Evolutionary conservation across 1,140 invertebrate species (phyloP).

Genomic region (Lepidotrigona ventralis): DNA sequence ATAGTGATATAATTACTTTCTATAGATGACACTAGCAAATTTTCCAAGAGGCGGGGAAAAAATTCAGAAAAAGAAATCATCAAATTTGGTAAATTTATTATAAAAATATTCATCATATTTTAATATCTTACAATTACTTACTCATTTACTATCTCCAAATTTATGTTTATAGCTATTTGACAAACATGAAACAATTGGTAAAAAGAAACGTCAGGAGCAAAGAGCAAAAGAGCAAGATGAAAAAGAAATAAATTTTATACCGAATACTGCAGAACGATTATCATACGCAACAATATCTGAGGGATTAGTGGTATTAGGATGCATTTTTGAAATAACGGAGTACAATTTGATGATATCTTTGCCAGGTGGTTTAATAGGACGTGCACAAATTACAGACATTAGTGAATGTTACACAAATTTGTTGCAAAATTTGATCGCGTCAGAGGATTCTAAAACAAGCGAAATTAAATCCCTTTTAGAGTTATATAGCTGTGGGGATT

Average conservation of each 20-base stretch:
- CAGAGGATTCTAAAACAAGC: conserved; percentile 75
- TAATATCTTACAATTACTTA: not conserved
- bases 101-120: not conserved
- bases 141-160: not conserved
- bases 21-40: conserved; percentile 67
- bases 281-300: conserved; percentile 61
- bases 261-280: conserved; percentile 66
- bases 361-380: conserved; percentile 81
- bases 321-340: conserved; percentile 79
- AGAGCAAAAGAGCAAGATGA: conserved; percentile 26
- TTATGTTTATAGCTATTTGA: conserved; percentile 31
- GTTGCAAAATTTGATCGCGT: conserved; percentile 79
- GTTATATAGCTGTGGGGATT: conserved; percentile 83
- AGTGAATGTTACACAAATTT: conserved; percentile 82
- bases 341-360: conserved; percentile 82
- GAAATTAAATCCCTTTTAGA: conserved; percentile 79
- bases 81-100: conserved; percentile 52
- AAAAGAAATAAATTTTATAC: conserved; percentile 26
- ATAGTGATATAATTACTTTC: conserved; percentile 23
- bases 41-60: conserved; percentile 70
- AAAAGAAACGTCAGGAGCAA: conserved; percentile 30
- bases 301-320: conserved; percentile 82
- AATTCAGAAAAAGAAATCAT: conserved; percentile 28
- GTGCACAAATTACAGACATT: conserved; percentile 82
- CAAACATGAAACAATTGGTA: conserved; percentile 37